Evolutionary conservation across 2,888 invertebrate species (phyloP), one percentile per base, ranked within the genome.

Genomic region (Aelia acuminata): DNA sequence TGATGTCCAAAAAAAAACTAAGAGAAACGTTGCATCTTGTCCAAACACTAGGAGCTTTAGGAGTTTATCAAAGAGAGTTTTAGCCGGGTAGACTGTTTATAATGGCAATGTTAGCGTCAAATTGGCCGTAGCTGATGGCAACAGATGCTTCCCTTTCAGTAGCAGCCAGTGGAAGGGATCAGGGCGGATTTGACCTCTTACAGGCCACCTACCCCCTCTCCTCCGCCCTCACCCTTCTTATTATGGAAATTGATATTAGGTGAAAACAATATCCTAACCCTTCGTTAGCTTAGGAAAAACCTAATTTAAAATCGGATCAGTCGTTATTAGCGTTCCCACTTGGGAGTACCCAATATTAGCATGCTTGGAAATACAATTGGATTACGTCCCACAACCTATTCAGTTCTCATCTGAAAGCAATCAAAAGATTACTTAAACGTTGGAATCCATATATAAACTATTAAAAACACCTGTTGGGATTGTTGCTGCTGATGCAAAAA

Each of bases 101-200:
- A 63, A 63, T 63, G 80, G 43, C 63, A 63, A 4, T 80, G 80
- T 80, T 80, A 43, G 39, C 39, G 80, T 39, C 13, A 80, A 80
- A 80, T 80, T 80, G 80, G 22, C 80, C 80, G 80, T 80, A 80
- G 63, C 80, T 80, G 80, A 80, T 80, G 80, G 80, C 22, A 80
- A 80, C 80, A 80, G 80, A 80, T 80, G 80, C 80, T 80, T 18
- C 22, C 80, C 39, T 43, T 80, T 39, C 22, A 43, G 80, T n/a
- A 4, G 22, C 39, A 39, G 8, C 11, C 80, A n/a, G 31, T 80
- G 80, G 80, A 80, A 80, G 80, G 80, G 43, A 80, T 80, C 80
- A 43, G 39, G 35, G 13, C 80, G 80, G 80, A 80, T 80, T 80
- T 80, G 10, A 22, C 43, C 43, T 75, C 75, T 75, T 39, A 20